Evolutionary conservation across 2,797 vertebrate species (phyloP), one percentile per base, ranked within the genome.

Genomic region (Sebastes kiyomatsui): DNA sequence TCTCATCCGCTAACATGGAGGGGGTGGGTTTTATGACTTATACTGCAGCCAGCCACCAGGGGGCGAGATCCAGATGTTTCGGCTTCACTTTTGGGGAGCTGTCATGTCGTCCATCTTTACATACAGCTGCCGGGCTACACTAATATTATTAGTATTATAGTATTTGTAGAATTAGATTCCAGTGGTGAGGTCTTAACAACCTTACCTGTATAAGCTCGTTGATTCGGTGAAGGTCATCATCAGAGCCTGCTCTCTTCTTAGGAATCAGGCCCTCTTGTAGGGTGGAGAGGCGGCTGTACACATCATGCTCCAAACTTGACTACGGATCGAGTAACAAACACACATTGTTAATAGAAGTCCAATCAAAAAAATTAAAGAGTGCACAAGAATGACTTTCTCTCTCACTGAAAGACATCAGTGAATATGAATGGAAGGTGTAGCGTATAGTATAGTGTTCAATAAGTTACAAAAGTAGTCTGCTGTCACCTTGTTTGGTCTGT

Each of bases 201-300:
- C 49, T 20, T 67, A 99, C 99, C 98, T 99, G 99, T 92, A 99
- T 99, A 18, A 99, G 97, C 79, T 99, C 99, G 3, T 97, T 99
- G 93, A 99, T 99, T 83, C 97, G 96, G 92, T 99, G 98, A 33
- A 99, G 95, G 82, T 99, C 99, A 0, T 99, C 98, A 9, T 99
- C 99, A 0, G 96, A 95, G 0, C 97, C 97, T 0, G 97, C 97
- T 87, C 98, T 98, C 94, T 99, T 99, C 96, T 99, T 99, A 20
- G 99, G 98, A 73, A 99, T 99, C 69, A 99, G 97, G 33, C 98
- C 98, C 84, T 99, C 98, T 88, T 99, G 99, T 35, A 99, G 95
- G 67, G 95, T 97, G 67, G 97, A 98, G 77, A 99, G 97, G 56
- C 98, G 96, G 92, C 98, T 97, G 80, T 98, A 99, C 68, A 99